phyloP scores from a whole-genome alignment of 92 coral and sea anemone species.

The Siderastrea radians region DNA sequence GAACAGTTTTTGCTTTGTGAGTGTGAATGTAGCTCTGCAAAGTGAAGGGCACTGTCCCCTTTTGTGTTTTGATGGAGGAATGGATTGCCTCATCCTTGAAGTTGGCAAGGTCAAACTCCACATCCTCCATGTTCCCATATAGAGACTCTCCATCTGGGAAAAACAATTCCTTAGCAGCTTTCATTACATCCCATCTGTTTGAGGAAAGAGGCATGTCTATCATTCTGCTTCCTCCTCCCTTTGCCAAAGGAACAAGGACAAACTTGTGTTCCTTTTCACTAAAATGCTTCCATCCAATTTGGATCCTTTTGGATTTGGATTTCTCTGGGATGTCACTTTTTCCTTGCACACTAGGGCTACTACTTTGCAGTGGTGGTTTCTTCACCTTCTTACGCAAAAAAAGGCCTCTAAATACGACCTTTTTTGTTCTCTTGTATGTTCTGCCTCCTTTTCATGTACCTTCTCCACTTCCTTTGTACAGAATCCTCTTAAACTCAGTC shows the following conservation, averaged over 20 bases:
- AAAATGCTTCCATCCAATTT: neutral
- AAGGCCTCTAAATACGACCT: conserved; percentile 56
- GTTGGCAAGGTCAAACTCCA: conserved; percentile 4
- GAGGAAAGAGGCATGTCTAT: neutral
- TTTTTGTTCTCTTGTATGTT: conserved; percentile 41
- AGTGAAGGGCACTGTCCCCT: conserved; percentile 24
- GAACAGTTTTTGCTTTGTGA: conserved; percentile 45
- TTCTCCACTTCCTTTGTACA: conserved; percentile 30
- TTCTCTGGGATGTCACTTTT: neutral
- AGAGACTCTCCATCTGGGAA: neutral
- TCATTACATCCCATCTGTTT: neutral
- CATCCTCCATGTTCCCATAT: neutral
- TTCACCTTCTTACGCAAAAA: conserved; percentile 47
- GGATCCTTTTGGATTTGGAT: conserved; percentile 45
- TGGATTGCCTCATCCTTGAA: conserved; percentile 37
- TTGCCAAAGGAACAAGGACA: neutral
- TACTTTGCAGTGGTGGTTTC: conserved; percentile 7
- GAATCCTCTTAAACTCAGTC: conserved; percentile 70
- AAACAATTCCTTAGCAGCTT: neutral
- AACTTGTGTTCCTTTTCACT: neutral
- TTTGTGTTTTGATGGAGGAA: neutral
- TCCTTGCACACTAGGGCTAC: neutral
- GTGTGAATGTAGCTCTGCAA: conserved; percentile 43
- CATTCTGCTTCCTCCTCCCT: neutral
- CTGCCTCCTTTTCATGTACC: conserved; percentile 28